These are phyloP conservation scores for Accipiter minullus DNA, from an alignment of 2,797 vertebrate genomes.

Conservation along the genomic window DNA sequence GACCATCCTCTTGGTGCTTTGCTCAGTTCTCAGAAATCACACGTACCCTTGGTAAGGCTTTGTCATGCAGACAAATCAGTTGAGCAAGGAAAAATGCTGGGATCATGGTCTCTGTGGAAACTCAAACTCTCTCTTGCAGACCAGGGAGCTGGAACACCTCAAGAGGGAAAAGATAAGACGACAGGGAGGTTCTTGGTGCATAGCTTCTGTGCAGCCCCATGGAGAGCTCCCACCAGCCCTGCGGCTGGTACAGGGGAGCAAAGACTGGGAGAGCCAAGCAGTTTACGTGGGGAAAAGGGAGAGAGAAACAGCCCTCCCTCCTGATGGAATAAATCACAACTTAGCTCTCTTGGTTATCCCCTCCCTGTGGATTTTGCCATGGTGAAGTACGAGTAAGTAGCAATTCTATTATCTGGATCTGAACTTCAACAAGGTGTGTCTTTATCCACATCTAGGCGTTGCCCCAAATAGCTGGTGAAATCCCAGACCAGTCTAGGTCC, in stretches of 20 bases:
- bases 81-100: background rate
- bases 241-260: accelerated
- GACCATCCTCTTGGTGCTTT: background rate
- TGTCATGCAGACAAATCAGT: background rate
- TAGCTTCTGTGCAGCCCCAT: background rate
- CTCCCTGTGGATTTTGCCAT: background rate
- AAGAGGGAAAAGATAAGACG: background rate
- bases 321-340: background rate
- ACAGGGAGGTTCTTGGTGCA: background rate
- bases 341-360: background rate
- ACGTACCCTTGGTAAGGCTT: background rate
- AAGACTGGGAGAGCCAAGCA: background rate
- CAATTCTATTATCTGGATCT: background rate
- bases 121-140: background rate
- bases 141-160: background rate
- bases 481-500: background rate
- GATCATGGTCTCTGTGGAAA: background rate
- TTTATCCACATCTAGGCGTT: background rate
- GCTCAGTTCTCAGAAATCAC: background rate
- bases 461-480: background rate
- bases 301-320: background rate
- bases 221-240: background rate
- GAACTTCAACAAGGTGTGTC: background rate
- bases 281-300: background rate
- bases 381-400: background rate